Conservation (phyloP, 2,888 invertebrate species). For the Pterostichus niger region DNA sequence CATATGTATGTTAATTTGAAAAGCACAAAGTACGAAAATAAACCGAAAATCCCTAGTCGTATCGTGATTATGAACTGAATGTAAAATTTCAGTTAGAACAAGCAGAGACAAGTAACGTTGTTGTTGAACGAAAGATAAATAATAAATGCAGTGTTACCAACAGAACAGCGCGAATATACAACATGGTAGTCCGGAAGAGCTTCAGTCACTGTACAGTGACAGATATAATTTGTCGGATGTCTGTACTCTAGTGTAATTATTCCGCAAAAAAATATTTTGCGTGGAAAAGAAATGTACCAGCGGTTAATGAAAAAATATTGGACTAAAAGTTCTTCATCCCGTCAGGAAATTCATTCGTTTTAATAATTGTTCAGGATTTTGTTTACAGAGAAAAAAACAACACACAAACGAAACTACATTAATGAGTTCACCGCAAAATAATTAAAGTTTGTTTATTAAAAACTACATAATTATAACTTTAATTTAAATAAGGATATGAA, state of each 20-base stretch:
- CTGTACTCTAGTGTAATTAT: constrained; percentile 15
- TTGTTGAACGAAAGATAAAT: constrained; percentile 21
- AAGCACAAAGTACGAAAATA: not conserved
- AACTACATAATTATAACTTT: too few species aligned
- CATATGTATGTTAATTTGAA: constrained; percentile 9
- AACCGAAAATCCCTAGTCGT: not conserved
- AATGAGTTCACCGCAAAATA: too few species aligned
- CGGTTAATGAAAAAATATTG: not conserved
- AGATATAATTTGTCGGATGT: constrained; percentile 10
- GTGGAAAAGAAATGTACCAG: not conserved
- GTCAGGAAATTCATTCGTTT: not conserved
- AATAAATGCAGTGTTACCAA: constrained; percentile 36
- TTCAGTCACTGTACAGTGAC: not conserved
- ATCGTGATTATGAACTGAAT: not conserved
- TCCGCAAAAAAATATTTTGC: constrained; percentile 18
- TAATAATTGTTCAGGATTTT: not conserved
- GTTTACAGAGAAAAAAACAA: not conserved
- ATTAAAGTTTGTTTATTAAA: too few species aligned
- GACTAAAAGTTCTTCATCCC: not conserved
- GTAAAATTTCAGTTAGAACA: constrained; percentile 9
- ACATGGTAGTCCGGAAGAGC: not conserved
- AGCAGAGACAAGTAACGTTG: not conserved
- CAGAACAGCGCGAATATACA: not conserved
- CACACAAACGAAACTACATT: too few species aligned
- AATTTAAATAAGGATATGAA: too few species aligned